phyloP scores from a whole-genome alignment of 2,888 invertebrate genomes.

The Exocentrus adspersus region DNA sequence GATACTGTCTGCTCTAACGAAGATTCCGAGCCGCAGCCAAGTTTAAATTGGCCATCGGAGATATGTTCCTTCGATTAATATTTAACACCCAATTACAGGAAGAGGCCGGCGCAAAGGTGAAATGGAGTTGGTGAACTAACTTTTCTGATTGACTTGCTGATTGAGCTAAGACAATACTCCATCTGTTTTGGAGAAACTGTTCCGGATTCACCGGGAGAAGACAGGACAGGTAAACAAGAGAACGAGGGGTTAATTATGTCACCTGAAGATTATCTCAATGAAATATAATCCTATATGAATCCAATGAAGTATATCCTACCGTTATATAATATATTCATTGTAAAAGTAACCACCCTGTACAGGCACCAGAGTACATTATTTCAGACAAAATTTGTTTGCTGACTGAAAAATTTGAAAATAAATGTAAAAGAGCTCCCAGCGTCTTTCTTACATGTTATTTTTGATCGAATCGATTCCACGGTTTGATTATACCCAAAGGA shows the following conservation, averaged over 20 bases:
- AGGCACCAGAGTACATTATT: too few species aligned
- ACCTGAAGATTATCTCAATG: too few species aligned
- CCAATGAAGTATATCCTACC: too few species aligned
- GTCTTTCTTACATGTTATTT: neutral
- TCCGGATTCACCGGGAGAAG: neutral
- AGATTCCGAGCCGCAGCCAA: neutral
- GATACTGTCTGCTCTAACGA: constrained; percentile 12
- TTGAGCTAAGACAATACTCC: constrained; percentile 7
- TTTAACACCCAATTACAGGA: constrained; percentile 14
- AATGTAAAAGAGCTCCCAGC: neutral
- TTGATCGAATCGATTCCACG: neutral
- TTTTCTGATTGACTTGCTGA: neutral
- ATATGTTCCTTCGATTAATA: constrained; percentile 10
- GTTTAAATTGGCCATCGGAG: constrained; percentile 3
- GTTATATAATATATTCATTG: too few species aligned
- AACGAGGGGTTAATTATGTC: too few species aligned
- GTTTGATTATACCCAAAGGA: neutral
- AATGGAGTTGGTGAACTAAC: neutral
- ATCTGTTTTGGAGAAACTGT: neutral
- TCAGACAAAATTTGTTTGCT: too few species aligned
- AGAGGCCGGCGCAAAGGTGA: neutral
- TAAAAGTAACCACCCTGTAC: too few species aligned
- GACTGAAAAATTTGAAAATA: too few species aligned
- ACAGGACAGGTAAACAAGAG: too few species aligned
- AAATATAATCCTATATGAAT: too few species aligned